Percentiles rank a stretch among this genome's conserved stretches.
phyloP scores from a whole-genome alignment of 2,888 invertebrate genomes.

The Oegoconia quadripuncta region DNA sequence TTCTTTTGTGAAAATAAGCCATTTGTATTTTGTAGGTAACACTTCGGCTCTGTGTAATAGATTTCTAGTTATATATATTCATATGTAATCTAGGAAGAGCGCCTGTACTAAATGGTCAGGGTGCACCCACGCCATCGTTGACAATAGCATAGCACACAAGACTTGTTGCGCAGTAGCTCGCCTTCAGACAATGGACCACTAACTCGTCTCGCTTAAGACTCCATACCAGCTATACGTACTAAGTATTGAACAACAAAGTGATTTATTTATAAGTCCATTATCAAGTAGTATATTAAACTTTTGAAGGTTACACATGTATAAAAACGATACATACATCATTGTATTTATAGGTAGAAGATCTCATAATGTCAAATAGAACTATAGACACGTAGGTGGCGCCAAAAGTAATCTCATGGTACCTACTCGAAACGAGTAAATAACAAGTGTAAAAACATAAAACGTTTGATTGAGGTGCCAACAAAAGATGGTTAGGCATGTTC shows the following conservation, averaged over 20 bases:
- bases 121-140: slow-evolving; percentile 49
- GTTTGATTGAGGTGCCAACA: slow-evolving; percentile 40
- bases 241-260: slow-evolving; percentile 46
- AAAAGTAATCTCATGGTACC: slow-evolving; percentile 36
- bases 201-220: slow-evolving; percentile 37
- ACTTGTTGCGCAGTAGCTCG: slow-evolving; percentile 61
- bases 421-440: slow-evolving; percentile 38
- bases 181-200: slow-evolving; percentile 58
- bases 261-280: slow-evolving; percentile 44
- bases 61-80: slow-evolving; percentile 24
- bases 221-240: slow-evolving; percentile 42
- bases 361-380: not conserved
- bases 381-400: slow-evolving; percentile 36
- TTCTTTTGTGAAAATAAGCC: not conserved
- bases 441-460: slow-evolving; percentile 44
- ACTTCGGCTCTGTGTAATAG: too few relatives aligned
- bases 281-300: slow-evolving; percentile 30
- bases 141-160: slow-evolving; percentile 48
- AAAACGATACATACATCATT: slow-evolving; percentile 15
- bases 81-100: slow-evolving; percentile 24
- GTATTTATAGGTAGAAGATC: not conserved
- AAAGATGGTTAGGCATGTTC: too few relatives aligned
- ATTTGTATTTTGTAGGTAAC: too few relatives aligned
- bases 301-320: slow-evolving; percentile 31
- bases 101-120: slow-evolving; percentile 25